A percentile compares a stretch with the other conserved stretches of the same genome.
Conservation (phyloP, 2,797 vertebrate species). For the Mus spretus region DNA sequence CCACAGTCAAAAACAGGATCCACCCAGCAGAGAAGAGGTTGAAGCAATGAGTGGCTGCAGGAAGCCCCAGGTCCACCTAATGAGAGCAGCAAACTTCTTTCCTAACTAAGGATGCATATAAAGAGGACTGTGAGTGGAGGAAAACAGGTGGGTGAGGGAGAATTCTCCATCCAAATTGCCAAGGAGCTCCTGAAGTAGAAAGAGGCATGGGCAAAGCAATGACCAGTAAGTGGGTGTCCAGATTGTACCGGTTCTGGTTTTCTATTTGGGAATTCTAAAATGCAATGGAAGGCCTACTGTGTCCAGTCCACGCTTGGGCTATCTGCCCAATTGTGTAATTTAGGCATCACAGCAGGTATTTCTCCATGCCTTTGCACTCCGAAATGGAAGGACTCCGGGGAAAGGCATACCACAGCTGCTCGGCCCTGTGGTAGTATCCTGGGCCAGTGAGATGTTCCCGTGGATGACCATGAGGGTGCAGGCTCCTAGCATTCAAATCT, state of each 20-base stretch:
- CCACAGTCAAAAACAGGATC: neutral
- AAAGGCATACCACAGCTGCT: constrained; percentile 78
- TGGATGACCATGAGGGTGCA: neutral
- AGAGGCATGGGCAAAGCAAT: constrained; percentile 22
- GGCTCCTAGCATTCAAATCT: constrained; percentile 24
- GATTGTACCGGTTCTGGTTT: neutral
- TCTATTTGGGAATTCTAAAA: constrained; percentile 46
- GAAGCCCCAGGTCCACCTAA: neutral
- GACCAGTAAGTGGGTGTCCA: neutral
- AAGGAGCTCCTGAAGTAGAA: constrained; percentile 1
- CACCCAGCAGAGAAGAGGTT: neutral
- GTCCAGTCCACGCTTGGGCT: constrained; percentile 29
- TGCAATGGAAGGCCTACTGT: constrained; percentile 13
- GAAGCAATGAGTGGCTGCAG: neutral
- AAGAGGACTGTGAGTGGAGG: neutral
- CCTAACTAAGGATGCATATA: neutral
- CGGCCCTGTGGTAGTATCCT: neutral
- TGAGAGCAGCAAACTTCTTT: neutral
- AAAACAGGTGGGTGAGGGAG: neutral
- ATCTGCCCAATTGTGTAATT: neutral
- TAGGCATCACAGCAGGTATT: neutral
- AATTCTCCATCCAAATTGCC: constrained; percentile 7
- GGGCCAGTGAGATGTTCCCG: neutral
- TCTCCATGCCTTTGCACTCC: neutral
- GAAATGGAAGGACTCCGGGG: constrained; percentile 3